A percentile compares a stretch with the other conserved stretches of the same genome.
These are phyloP conservation scores for Gisinianus flammeolus DNA, from an alignment of 2,888 invertebrate species.

Conservation along the genomic window DNA sequence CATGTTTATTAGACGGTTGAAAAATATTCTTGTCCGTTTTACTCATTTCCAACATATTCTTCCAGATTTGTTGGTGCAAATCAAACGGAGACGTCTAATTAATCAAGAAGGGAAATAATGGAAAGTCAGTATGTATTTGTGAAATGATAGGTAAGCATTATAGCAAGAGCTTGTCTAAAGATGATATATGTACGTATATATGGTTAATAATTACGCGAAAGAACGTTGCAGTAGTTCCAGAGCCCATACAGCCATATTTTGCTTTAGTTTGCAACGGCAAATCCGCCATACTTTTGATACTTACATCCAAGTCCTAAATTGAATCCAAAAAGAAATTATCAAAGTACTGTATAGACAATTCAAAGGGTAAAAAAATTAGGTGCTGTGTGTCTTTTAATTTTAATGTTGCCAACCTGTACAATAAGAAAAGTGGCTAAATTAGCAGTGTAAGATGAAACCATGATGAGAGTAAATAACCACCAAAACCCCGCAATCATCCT, in stretches of 20 bases:
- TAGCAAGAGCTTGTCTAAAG: too few relatives aligned
- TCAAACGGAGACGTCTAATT: conserved; percentile 33
- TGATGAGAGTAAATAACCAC: conserved; percentile 95
- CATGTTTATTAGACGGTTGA: conserved; percentile 76
- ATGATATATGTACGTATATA: too few relatives aligned
- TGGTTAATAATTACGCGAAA: conserved; percentile 31
- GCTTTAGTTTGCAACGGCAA: conserved; percentile 95
- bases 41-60: conserved; percentile 26
- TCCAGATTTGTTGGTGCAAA: background rate
- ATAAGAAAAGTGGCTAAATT: conserved; percentile 93
- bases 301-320: conserved; percentile 89
- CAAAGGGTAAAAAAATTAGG: too few relatives aligned
- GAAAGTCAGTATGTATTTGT: too few relatives aligned
- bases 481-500: conserved; percentile 54
- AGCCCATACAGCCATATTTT: conserved; percentile 42
- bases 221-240: conserved; percentile 36
- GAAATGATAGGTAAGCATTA: too few relatives aligned
- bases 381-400: too few relatives aligned
- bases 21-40: conserved; percentile 24
- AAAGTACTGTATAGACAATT: too few relatives aligned
- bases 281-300: conserved; percentile 94
- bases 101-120: too few relatives aligned
- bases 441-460: conserved; percentile 97
- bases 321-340: too few relatives aligned
- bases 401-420: too few relatives aligned